Conservation (phyloP, 2,113 vertebrate genomes). For the Pandion haliaetus region DNA sequence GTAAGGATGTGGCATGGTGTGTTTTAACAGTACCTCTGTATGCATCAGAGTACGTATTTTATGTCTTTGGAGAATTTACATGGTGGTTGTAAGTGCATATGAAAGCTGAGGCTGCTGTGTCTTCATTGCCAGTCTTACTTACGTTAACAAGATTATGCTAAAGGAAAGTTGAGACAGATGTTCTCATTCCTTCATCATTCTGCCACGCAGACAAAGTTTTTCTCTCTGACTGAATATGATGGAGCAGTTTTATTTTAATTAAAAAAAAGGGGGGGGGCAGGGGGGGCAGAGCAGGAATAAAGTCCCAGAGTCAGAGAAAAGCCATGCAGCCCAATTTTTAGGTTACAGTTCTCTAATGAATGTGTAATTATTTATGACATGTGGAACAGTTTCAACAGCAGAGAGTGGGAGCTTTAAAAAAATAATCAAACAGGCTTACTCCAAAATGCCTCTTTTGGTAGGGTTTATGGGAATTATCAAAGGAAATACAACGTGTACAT, state of each 20-base stretch:
- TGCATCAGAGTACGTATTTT: background rate
- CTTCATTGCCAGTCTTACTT: background rate
- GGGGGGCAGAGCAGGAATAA: fast-evolving
- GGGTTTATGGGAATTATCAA: background rate
- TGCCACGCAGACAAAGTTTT: background rate
- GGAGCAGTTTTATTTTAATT: background rate
- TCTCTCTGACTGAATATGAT: background rate
- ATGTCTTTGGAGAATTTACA: background rate
- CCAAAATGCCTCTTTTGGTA: background rate
- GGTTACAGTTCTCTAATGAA: background rate
- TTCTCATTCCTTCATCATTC: background rate
- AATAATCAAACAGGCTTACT: background rate
- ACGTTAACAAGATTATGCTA: background rate
- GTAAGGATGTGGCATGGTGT: background rate
- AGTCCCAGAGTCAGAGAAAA: background rate
- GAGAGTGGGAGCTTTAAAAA: background rate
- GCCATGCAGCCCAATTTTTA: background rate
- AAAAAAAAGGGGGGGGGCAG: background rate
- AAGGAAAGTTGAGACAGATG: background rate
- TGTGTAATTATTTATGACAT: background rate
- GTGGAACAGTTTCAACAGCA: background rate
- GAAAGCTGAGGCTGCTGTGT: background rate
- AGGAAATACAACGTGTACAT: background rate
- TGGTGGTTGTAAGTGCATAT: background rate
- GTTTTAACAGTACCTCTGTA: background rate